A percentile compares a stretch with the other conserved stretches of the same genome.
Evolutionary conservation across 2,888 invertebrate species (phyloP).

Genomic region (Harpagoxenus sublaevis): DNA sequence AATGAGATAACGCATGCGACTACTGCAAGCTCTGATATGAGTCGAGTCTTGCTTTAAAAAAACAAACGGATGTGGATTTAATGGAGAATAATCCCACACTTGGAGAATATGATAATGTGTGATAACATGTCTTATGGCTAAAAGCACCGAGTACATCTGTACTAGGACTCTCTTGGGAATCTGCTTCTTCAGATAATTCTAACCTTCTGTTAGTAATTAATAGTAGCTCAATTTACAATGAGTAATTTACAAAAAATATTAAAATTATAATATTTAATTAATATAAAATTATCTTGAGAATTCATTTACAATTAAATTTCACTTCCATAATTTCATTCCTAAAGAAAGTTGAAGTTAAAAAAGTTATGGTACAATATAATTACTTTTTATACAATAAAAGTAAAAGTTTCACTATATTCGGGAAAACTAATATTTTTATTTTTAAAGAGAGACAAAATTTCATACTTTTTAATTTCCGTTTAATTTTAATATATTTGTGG

Average conservation of each 20-base stretch:
- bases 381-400: neutral
- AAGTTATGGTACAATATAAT: neutral
- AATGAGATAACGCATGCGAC: neutral
- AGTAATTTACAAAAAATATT: neutral
- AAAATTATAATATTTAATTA: no score
- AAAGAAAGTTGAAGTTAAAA: neutral
- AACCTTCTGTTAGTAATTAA: neutral
- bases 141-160: conserved; percentile 2
- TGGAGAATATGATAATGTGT: neutral
- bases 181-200: neutral
- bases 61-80: neutral
- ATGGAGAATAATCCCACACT: neutral
- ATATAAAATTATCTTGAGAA: neutral
- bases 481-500: neutral
- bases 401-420: neutral
- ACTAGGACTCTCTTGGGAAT: neutral
- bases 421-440: conserved; percentile 9
- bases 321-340: neutral
- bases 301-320: conserved; percentile 10
- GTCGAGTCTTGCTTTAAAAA: neutral
- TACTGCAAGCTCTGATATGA: neutral
- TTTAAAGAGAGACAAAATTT: neutral
- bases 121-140: neutral
- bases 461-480: neutral
- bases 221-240: neutral